Base-by-base conservation (phyloP, 2,113 vertebrate genomes). In the Entelurus aequoreus region DNA sequence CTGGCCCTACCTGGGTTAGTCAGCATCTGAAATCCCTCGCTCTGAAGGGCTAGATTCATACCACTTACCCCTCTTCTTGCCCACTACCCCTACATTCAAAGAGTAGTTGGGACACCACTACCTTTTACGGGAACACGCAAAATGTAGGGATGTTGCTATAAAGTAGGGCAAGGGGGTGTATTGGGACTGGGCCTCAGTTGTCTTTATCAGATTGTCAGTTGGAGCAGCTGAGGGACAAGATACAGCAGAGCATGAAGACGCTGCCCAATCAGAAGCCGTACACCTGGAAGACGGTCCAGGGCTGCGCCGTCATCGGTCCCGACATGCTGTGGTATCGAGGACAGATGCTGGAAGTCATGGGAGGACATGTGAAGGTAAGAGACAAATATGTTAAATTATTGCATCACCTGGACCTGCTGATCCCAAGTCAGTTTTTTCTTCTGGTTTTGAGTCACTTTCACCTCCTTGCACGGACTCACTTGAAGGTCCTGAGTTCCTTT, bases 321-420 rank as follows among this genome's bases (percentile, higher is more conserved):
- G 95, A 99, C 75, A 93, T 93, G 63, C 7, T 90, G 71, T 97
- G 93, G 94, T 93, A 96, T 73, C 82, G 96, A 60, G 95, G 92
- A 46, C 88, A 89, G 78, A 81, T 97, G 65, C 62, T 93, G 63
- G 91, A 93, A 68, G 75, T 92, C 16, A 82, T 84, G 1, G 82
- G 87, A 12, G 87, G 86, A 61, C 78, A 86, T 5, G 73, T 97
- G 9, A 92, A 82, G 93, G 95, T 97, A 66, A 70, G 81, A 56
- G 49, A 15, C 10, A 50, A 21, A 28, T 28, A 28, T 28, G 28
- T 28, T 28, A 28, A 28, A 28, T 54, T 54, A 8, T 54, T 14
- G 19, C 28, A 28, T 54, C 36, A 12, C 1, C 1, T 36, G 16
- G 8, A 5, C 10, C 50, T 52, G 50, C 10, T 28, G 50, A 19